Evolutionary conservation across 2,113 vertebrate genomes (phyloP).

Genomic region (Pao palembangensis): DNA sequence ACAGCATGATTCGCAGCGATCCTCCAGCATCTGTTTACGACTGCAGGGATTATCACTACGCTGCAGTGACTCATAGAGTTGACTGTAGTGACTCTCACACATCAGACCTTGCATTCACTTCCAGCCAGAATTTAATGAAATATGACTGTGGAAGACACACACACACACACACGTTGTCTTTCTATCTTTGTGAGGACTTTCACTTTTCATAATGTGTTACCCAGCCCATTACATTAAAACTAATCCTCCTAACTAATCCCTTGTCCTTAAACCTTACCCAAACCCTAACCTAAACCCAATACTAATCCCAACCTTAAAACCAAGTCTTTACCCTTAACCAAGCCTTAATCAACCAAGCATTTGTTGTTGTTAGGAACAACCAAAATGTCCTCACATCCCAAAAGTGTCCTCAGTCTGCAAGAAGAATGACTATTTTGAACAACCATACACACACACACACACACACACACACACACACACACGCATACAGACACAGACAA

Average conservation of each 20-base stretch:
- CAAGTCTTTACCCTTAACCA: too few species aligned
- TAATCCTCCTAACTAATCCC: too few species aligned
- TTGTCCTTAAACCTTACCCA: background rate
- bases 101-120: conserved; percentile 44
- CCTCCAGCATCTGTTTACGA: conserved; percentile 69
- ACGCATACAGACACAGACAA: too few species aligned
- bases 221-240: background rate
- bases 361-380: too few species aligned
- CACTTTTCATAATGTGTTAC: too few species aligned
- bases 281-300: background rate
- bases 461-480: too few species aligned
- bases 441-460: too few species aligned
- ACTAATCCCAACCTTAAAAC: too few species aligned
- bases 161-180: conserved; percentile 1
- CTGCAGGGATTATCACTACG: conserved; percentile 67
- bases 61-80: conserved; percentile 55
- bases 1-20: conserved; percentile 32
- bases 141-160: conserved; percentile 25
- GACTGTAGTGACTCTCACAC: conserved; percentile 55
- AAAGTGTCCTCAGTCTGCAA: too few species aligned
- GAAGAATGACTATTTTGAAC: too few species aligned
- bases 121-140: conserved; percentile 49
- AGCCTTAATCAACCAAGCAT: too few species aligned
- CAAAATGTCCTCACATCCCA: background rate
- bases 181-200: too few species aligned